Evolutionary conservation across 2,113 vertebrate genomes (phyloP).

Genomic region (Cottus gobio): DNA sequence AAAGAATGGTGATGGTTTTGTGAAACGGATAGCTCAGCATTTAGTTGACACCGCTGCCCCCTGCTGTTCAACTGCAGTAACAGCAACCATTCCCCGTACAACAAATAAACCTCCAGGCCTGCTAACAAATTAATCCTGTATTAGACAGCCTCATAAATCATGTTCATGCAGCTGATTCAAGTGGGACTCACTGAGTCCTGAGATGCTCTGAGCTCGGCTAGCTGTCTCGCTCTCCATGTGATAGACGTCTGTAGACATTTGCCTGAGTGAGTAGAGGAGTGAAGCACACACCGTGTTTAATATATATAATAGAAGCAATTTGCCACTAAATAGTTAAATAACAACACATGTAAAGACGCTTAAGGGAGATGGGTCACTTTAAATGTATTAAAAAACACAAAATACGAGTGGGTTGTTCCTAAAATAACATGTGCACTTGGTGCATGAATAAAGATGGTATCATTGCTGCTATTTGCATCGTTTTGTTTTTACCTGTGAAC

Average conservation of each 20-base stretch:
- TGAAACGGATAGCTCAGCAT: neutral
- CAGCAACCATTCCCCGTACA: neutral
- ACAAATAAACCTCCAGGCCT: neutral
- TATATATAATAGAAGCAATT: neutral
- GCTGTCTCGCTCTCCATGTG: constrained; percentile 74
- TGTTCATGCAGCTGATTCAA: neutral
- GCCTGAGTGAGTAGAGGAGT: constrained; percentile 27
- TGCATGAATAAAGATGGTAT: neutral
- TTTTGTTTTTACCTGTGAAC: constrained; percentile 46
- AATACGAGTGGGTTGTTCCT: neutral
- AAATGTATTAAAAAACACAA: neutral
- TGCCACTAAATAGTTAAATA: neutral
- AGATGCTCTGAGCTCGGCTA: constrained; percentile 63
- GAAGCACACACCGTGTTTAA: constrained; percentile 19
- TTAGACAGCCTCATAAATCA: neutral
- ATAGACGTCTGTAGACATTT: constrained; percentile 66
- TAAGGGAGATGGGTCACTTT: neutral
- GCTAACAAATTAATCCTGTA: neutral
- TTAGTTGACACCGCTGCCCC: constrained; percentile 58
- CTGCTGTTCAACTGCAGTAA: constrained; percentile 50
- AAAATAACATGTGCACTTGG: neutral
- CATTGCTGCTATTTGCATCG: neutral
- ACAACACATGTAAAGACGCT: neutral
- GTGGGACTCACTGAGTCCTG: constrained; percentile 1
- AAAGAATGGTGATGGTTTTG: neutral